Evolutionary conservation across 1,140 invertebrate genomes (phyloP), one percentile per base, ranked within the genome.

Genomic region (Cephus cinctus): DNA sequence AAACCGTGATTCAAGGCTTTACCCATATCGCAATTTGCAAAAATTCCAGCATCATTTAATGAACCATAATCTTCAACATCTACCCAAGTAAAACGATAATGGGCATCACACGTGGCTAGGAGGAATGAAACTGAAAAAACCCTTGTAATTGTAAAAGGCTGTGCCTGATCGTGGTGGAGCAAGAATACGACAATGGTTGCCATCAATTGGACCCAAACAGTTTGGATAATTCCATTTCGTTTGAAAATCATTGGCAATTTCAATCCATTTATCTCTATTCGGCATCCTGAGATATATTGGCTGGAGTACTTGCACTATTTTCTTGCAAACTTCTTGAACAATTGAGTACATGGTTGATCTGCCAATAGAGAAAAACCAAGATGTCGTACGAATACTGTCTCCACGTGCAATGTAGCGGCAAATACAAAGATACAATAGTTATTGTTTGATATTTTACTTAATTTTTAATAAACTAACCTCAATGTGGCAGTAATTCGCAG

Each of bases 71-170:
- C 49, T 14, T 76, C 75, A 25, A 79, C 61, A 59, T 76, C 74
- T 30, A 77, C 54, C 43, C 54, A 52, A 36, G 64, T 56, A 47
- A 77, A 76, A 46, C 56, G 67, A 50, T 70, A 74, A 30, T 69
- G 56, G 18, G 73, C 66, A 62, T 78, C 75, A 5, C 62, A 67
- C 19, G 70, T 27, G 5, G 73, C 74, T 41, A 79, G 48, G 9
- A 80, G 46, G 22, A 80, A 67, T 5, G 21, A 68, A 59, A 52
- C 61, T 65, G 56, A 61, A 69, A 51, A 43, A 42, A 43, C 61
- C 44, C 56, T 78, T 77, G 39, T 78, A 67, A 59, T 77, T 80
- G 21, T 63, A 75, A 59, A 55, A 77, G 12, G 51, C 34, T 11
- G 65, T 65, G 14, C 74, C 75, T 35, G 61, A 54, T 31, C 59